Percentiles rank a stretch among this genome's conserved stretches.
Conservation (phyloP, 2,888 invertebrate genomes). For the Callinectes sapidus region DNA sequence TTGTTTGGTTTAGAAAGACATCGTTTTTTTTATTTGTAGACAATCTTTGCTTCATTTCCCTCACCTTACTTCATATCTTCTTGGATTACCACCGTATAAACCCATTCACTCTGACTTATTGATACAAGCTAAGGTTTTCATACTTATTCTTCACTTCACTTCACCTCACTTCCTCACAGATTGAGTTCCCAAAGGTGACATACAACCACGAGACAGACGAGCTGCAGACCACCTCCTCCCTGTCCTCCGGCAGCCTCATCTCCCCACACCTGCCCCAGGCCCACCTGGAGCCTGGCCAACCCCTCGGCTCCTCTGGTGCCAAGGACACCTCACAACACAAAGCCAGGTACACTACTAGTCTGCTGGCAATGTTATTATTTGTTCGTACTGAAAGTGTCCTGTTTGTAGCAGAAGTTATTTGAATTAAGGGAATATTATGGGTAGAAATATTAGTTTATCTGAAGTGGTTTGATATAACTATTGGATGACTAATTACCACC, state of each 20-base stretch:
- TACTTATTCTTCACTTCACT: too few species aligned
- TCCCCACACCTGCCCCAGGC: constrained; percentile 62
- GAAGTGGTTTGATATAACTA: background rate
- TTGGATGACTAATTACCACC: background rate
- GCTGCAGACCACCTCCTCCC: constrained; percentile 18
- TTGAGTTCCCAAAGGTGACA: constrained; percentile 64
- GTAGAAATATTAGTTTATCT: background rate
- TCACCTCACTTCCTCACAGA: constrained; percentile 36
- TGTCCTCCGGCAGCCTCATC: constrained; percentile 55
- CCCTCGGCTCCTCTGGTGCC: background rate
- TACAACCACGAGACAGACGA: constrained; percentile 62
- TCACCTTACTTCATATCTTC: background rate
- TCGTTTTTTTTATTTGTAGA: background rate
- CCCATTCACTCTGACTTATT: too few species aligned
- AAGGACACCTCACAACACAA: background rate
- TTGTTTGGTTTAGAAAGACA: background rate
- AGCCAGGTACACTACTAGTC: background rate
- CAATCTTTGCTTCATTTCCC: background rate
- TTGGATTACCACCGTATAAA: too few species aligned
- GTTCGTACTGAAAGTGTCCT: background rate
- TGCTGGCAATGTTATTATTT: background rate
- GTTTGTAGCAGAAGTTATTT: too few species aligned
- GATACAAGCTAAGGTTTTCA: too few species aligned
- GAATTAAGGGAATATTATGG: background rate
- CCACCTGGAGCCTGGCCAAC: constrained; percentile 3